A percentile compares a stretch with the other conserved stretches of the same genome.
These are phyloP conservation scores for Apteryx owenii DNA, from an alignment of 2,113 vertebrate species.

Conservation along the genomic window DNA sequence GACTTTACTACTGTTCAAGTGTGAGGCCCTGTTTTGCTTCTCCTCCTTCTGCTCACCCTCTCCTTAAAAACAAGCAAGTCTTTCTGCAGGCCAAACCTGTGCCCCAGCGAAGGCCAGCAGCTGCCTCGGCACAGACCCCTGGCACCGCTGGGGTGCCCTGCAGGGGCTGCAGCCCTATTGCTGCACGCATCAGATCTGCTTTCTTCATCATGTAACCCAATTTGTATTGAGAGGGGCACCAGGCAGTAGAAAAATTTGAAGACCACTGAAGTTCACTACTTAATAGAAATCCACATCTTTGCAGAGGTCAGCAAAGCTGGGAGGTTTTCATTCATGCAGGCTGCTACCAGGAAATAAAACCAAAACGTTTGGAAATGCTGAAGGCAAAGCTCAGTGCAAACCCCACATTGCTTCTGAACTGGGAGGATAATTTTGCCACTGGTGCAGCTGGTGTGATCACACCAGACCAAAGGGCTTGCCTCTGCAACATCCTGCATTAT, in stretches of 20 bases:
- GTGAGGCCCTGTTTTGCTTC: too few relatives aligned
- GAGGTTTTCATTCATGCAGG: too few relatives aligned
- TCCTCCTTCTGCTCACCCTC: too few relatives aligned
- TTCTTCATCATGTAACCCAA: not conserved
- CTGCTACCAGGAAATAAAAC: too few relatives aligned
- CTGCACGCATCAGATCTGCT: not conserved
- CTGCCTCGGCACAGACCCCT: too few relatives aligned
- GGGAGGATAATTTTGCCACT: not conserved
- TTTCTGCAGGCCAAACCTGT: not conserved
- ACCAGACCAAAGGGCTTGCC: not conserved
- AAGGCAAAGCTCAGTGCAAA: not conserved
- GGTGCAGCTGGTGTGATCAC: not conserved
- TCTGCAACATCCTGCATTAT: not conserved
- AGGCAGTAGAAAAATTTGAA: not conserved
- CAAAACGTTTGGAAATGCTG: too few relatives aligned
- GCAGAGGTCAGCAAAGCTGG: not conserved
- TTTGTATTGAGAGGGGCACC: not conserved
- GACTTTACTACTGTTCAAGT: too few relatives aligned
- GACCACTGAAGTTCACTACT: not conserved
- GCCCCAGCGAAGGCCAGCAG: too few relatives aligned
- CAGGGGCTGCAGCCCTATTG: not conserved
- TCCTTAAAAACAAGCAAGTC: not conserved
- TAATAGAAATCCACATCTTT: not conserved
- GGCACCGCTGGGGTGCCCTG: not conserved
- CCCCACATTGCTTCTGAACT: not conserved